Evolutionary conservation across 2,797 vertebrate genomes (phyloP), one percentile per base, ranked within the genome.

Genomic region (Spheniscus humboldti): DNA sequence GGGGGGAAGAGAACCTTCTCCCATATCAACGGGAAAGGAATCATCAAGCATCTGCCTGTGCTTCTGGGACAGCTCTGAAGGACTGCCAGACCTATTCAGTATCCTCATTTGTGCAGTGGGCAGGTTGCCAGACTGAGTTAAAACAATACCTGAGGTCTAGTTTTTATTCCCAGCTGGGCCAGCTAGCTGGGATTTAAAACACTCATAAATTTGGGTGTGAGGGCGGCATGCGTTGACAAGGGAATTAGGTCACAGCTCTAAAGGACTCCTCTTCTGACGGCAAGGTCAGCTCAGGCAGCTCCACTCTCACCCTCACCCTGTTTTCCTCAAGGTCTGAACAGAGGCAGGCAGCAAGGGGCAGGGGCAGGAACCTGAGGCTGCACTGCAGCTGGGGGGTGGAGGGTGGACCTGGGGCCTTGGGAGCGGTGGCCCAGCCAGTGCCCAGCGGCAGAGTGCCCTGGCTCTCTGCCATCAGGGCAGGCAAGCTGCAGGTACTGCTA

Each of bases 131-230:
- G 76, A 60, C 43, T 14, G 23, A 63, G 71, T 95, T 88, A 90
- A 90, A 96, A 94, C 87, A 92, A 88, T 90, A 95, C 93, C 77
- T 92, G 77, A 94, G 80, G 86, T 95, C 67, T 87, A 90, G 74
- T 82, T 95, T 92, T 91, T 82, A 85, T 56, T 87, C 75, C 74
- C 92, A 93, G 63, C 63, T 81, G 78, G n/a, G 62, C 56, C 37
- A 93, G 52, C 72, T 82, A 96, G 56, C 63, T 67, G 37, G 60
- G 74, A 89, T 77, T 55, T 55, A 55, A 55, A 55, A 55, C 53
- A 55, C 30, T 55, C 18, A 11, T 18, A 55, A 31, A 55, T 81
- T 63, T 88, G 66, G 31, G 66, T 80, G 66, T 81, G 66, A 94
- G 47, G 37, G 73, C 0, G 0, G 45, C 2, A 1, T 81, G 59